Base-by-base conservation (phyloP, 2,113 vertebrate genomes). In the Callionymus lyra region DNA sequence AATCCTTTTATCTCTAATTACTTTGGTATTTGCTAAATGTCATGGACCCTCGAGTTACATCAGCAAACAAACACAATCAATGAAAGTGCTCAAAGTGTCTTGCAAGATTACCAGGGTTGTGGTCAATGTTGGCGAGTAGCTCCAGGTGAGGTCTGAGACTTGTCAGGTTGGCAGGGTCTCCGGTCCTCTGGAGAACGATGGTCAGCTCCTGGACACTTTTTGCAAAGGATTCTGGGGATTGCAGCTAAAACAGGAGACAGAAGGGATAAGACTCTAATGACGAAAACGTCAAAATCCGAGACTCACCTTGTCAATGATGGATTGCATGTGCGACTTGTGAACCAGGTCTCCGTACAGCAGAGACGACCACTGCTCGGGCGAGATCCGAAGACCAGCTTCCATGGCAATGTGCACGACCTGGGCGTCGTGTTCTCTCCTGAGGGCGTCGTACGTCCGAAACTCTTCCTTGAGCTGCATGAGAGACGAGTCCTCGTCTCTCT, bases 291-390 rank as follows among this genome's bases (percentile, higher is more conserved):
- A 37, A 6, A 21, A 14, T 35, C 31, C 6, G 31, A 12, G 38
- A 31, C 6, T 8, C 6, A 97, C 93, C 91, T 98, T 98, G 80
- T 98, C 94, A 56, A 98, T 98, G 75, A 98, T 98, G 45, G 94
- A 98, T 63, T 98, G 94, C 94, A 98, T 98, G 72, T 98, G 94
- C 34, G 94, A 98, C 75, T 98, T 98, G 79, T 97, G 94, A n/a
- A 90, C 87, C 67, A 98, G 83, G 74, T 98, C 94, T 51, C 94
- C 94, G 18, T 97, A 98, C 0, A 98, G 76, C 72, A 98, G 88
- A 21, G 94, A 98, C 6, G 94, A 98, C 94, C 94, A 98, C 57
- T 98, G 94, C 44, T 98, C 94, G 1, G 94, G 94, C 17, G 94
- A 97, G 76, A 98, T 97, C 6, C 94, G 88, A 3, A 98, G 88